Evolutionary conservation across 1,140 invertebrate genomes (phyloP), one percentile per base, ranked within the genome.

Genomic region (Brachionus angularis): DNA sequence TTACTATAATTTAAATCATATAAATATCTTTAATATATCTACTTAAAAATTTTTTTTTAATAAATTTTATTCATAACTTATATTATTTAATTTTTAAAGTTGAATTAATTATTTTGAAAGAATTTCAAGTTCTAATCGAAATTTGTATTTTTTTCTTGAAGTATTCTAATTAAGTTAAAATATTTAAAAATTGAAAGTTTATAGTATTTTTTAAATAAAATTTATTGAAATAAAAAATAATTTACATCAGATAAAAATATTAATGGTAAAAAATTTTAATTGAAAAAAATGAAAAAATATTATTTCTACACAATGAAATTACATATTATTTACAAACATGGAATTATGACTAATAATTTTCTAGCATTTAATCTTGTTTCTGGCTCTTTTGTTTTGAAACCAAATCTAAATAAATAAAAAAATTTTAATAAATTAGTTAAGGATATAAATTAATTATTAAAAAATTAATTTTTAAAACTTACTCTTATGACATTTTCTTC

Each of bases 351-450:
- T n/a, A n/a, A n/a, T n/a, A n/a, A n/a, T n/a, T n/a, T n/a, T 31
- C 29, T 14, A 50, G 29, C 47, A 47, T 50, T 47, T 49, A 5
- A 12, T 10, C 16, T 67, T 67, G 42, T 67, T 50, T 46, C 62
- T 46, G n/a, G 62, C 62, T 33, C 62, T 25, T 47, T 67, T 67
- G 42, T 67, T 67, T 67, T 67, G 62, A 18, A 67, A 67, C 62
- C 62, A 67, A 8, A 67, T 67, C 62, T 67, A 36, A 47, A 21
- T 16, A n/a, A 16, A 49, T 18, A 47, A 36, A 46, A 67, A 29
- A 50, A 47, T 21, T 47, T 27, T 31, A 16, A 4, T 23, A 2
- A 47, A 7, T 27, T 16, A 14, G 29, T 44, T 27, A 3, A n/a
- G 16, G 14, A n/a, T 3, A 27, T 14, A 52, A n/a, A 14, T 27